A percentile compares a stretch with the other conserved stretches of the same genome.
Evolutionary conservation across 2,888 invertebrate species (phyloP).

Genomic region (Hartigia nigra): DNA sequence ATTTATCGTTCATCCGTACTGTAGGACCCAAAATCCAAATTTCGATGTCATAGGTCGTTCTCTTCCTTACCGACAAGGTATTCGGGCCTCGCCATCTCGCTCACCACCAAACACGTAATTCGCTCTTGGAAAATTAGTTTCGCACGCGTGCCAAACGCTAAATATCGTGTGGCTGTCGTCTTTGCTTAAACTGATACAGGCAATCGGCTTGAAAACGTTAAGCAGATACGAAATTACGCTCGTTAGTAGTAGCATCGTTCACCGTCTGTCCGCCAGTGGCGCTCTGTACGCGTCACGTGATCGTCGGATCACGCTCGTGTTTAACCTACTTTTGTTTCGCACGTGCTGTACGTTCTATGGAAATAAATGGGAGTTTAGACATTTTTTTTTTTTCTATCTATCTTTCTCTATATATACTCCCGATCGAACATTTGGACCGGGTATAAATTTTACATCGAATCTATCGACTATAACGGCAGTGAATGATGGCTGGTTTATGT

Average conservation of each 20-base stretch:
- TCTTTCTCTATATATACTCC: neutral
- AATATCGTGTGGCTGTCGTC: neutral
- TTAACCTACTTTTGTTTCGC: constrained; percentile 2
- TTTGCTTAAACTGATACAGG: too few relatives aligned
- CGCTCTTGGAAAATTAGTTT: constrained; percentile 44
- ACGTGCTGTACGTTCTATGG: neutral
- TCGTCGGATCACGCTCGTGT: too few relatives aligned
- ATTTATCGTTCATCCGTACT: too few relatives aligned
- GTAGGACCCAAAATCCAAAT: too few relatives aligned
- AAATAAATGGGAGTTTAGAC: neutral
- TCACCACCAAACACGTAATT: too few relatives aligned
- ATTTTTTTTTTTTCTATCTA: neutral
- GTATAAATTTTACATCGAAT: neutral
- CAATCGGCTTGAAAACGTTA: neutral
- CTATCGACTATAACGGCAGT: neutral
- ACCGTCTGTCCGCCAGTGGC: neutral
- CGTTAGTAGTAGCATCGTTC: neutral
- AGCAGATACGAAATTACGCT: neutral
- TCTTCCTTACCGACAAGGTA: neutral
- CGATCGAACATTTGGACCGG: neutral
- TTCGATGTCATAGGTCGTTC: too few relatives aligned
- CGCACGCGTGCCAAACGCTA: constrained; percentile 18
- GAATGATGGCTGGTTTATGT: neutral
- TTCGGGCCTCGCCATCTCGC: constrained; percentile 12
- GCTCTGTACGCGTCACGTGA: neutral